A percentile compares a stretch with the other conserved stretches of the same genome.
Evolutionary conservation across 1,140 invertebrate genomes (phyloP).

Genomic region (Cyrtorhinus lividipennis): DNA sequence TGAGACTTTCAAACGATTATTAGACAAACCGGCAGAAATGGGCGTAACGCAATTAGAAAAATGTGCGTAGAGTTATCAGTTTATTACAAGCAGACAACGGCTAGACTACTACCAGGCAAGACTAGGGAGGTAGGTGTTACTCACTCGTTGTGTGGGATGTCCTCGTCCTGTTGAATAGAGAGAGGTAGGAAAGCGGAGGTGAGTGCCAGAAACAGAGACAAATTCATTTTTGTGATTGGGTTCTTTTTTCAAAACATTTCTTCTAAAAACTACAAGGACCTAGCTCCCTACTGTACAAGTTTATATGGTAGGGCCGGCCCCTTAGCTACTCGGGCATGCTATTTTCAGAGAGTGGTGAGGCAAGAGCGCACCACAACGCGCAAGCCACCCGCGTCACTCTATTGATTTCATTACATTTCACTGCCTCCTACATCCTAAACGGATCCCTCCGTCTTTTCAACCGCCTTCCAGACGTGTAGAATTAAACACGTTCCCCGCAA

Average conservation of each 20-base stretch:
- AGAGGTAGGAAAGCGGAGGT: conserved; percentile 21
- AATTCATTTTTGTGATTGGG: background rate
- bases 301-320: background rate
- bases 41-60: background rate
- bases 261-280: background rate
- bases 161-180: conserved; percentile 56
- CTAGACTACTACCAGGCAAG: background rate
- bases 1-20: too few relatives aligned
- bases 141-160: conserved; percentile 72
- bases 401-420: conserved; percentile 8
- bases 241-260: background rate
- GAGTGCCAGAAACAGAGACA: background rate
- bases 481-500: too few relatives aligned
- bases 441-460: background rate
- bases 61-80: background rate
- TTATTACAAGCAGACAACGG: background rate
- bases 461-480: too few relatives aligned
- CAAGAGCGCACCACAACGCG: background rate
- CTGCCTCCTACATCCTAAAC: background rate
- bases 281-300: background rate
- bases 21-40: too few relatives aligned
- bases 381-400: conserved; percentile 1
- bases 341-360: background rate
- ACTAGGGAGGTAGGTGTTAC: conserved; percentile 27
- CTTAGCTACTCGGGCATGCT: conserved; percentile 3